Conservation (phyloP, 2,888 invertebrate genomes). For the Cosmorhoe ocellata region DNA sequence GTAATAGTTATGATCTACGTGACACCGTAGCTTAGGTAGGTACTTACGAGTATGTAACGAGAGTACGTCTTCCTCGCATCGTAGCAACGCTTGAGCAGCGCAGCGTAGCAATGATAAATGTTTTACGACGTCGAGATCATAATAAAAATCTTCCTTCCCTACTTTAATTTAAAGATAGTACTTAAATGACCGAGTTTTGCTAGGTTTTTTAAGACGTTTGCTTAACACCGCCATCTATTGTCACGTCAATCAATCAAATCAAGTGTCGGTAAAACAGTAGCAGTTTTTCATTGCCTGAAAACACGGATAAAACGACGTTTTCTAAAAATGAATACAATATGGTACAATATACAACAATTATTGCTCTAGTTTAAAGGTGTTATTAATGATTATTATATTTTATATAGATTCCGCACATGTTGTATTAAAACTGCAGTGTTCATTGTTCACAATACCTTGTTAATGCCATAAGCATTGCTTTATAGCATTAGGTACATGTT, state of each 20-base stretch:
- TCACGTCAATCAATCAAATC: no score
- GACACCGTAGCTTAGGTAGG: neutral
- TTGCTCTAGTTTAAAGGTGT: no score
- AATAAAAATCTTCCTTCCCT: neutral
- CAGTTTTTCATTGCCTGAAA: no score
- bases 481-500: conserved; percentile 20
- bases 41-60: neutral
- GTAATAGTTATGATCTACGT: neutral
- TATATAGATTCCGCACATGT: neutral
- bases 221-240: no score
- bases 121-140: neutral
- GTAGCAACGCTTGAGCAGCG: neutral
- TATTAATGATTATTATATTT: no score
- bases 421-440: neutral
- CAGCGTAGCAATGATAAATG: neutral
- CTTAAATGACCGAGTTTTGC: no score
- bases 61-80: neutral
- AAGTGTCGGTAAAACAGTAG: no score
- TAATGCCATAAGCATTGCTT: conserved; percentile 24
- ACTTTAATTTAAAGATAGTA: no score
- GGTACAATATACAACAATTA: no score
- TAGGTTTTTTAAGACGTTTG: no score
- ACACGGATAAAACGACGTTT: no score
- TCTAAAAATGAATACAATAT: no score
- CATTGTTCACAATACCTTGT: conserved; percentile 20